Evolutionary conservation across 2,113 vertebrate species (phyloP).

Genomic region (cattle (Bos taurus)): DNA sequence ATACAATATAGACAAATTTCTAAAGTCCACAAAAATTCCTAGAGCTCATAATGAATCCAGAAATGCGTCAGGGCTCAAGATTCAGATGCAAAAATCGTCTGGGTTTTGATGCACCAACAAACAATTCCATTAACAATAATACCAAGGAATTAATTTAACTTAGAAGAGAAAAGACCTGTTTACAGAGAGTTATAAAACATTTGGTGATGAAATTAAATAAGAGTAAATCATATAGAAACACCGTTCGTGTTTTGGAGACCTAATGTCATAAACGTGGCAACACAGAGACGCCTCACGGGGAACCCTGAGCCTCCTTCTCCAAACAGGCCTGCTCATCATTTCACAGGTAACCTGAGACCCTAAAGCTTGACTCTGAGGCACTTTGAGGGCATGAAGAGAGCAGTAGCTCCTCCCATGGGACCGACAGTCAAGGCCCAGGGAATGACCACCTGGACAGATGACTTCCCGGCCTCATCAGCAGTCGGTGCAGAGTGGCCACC

Average conservation of each 20-base stretch:
- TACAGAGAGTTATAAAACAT: background rate
- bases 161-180: background rate
- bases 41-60: background rate
- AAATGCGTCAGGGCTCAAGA: background rate
- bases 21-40: fast-evolving
- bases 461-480: background rate
- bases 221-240: background rate
- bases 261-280: fast-evolving
- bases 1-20: background rate
- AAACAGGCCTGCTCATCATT: background rate
- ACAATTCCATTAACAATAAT: background rate
- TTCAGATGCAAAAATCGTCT: background rate
- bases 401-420: background rate
- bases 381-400: background rate
- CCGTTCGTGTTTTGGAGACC: background rate
- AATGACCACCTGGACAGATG: background rate
- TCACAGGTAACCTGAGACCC: background rate
- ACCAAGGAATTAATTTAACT: background rate
- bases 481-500: no score
- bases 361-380: background rate
- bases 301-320: background rate
- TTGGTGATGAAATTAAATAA: background rate
- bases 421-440: background rate
- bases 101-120: background rate
- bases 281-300: background rate